These are phyloP conservation scores for Donacobius atricapilla DNA, from an alignment of 2,113 vertebrate species.

Conservation along the genomic window DNA sequence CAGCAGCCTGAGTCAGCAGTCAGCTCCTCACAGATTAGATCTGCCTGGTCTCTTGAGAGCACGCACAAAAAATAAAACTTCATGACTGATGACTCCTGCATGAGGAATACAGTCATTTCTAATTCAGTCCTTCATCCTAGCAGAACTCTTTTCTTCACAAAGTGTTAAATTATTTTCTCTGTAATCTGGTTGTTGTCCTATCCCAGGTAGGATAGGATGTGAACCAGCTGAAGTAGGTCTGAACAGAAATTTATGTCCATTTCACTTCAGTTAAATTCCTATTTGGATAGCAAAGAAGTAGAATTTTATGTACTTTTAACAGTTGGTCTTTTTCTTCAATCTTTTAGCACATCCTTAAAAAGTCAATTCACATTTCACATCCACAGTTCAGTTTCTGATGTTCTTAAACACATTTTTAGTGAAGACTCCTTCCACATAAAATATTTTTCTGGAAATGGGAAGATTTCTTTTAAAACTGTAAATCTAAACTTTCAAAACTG, in stretches of 20 bases:
- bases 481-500: background rate
- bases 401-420: background rate
- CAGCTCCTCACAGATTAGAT: background rate
- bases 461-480: background rate
- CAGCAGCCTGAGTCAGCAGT: conserved; percentile 28
- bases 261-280: background rate
- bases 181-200: background rate
- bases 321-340: background rate
- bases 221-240: background rate
- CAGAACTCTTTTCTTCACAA: background rate
- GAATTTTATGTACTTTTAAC: background rate
- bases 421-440: background rate
- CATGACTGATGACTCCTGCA: background rate
- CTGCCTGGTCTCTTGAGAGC: background rate
- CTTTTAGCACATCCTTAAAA: background rate
- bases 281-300: background rate
- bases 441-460: background rate
- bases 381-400: background rate
- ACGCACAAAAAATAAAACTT: background rate
- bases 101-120: background rate
- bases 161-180: background rate
- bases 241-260: background rate
- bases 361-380: background rate
- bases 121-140: background rate
- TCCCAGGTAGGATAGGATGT: background rate